Conservation (phyloP, 2,888 invertebrate genomes). For the Ceraclea dissimilis region DNA sequence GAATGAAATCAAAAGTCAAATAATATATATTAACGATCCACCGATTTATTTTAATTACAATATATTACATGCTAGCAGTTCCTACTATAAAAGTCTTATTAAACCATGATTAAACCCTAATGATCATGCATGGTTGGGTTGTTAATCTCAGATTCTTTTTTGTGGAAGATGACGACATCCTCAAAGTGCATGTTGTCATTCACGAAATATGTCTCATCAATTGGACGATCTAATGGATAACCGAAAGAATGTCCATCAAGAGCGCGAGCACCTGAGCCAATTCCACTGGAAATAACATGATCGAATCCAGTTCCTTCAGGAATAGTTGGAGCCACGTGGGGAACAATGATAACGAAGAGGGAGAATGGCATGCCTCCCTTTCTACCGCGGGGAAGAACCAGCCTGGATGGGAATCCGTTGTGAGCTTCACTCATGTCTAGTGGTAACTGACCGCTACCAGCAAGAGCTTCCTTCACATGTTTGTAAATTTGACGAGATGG, state of each 20-base stretch:
- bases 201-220: slow-evolving; percentile 34
- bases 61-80: too few relatives aligned
- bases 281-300: slow-evolving; percentile 40
- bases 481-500: slow-evolving; percentile 40
- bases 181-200: slow-evolving; percentile 43
- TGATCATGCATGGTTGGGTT: neutral
- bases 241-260: slow-evolving; percentile 45
- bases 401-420: slow-evolving; percentile 53
- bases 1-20: too few relatives aligned
- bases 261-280: slow-evolving; percentile 3
- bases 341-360: slow-evolving; percentile 52
- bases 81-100: too few relatives aligned
- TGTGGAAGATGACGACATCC: slow-evolving; percentile 48
- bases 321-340: slow-evolving; percentile 39
- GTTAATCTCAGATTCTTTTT: slow-evolving; percentile 30
- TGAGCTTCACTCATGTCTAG: slow-evolving; percentile 44
- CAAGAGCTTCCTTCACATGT: slow-evolving; percentile 41
- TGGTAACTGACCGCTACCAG: slow-evolving; percentile 41
- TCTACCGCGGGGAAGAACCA: slow-evolving; percentile 58
- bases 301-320: slow-evolving; percentile 39
- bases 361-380: slow-evolving; percentile 56
- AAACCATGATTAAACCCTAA: too few relatives aligned
- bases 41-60: too few relatives aligned
- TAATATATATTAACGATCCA: too few relatives aligned
- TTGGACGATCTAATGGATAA: slow-evolving; percentile 50